Evolutionary conservation across 2,113 vertebrate genomes (phyloP).

Genomic region (Aptenodytes patagonicus): DNA sequence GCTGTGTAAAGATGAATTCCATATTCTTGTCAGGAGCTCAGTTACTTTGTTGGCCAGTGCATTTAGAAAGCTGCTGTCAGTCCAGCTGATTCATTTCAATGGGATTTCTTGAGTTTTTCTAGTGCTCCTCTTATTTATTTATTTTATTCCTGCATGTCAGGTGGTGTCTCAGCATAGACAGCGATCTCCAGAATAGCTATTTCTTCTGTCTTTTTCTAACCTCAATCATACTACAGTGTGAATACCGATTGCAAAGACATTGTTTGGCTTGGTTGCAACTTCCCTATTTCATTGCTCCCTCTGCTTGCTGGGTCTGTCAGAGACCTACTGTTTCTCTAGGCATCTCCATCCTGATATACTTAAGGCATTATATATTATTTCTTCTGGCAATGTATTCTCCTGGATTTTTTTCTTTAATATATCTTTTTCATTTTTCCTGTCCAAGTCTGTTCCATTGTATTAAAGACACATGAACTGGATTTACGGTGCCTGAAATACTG

Average conservation of each 20-base stretch:
- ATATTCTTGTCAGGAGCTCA: not conserved
- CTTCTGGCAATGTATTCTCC: not conserved
- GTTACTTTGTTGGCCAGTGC: not conserved
- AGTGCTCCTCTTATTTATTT: not conserved
- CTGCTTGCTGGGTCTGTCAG: not conserved
- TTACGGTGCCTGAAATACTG: not conserved
- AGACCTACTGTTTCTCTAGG: not conserved
- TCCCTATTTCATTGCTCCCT: not conserved
- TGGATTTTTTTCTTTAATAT: not conserved
- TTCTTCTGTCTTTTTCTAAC: not conserved
- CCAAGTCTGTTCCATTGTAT: not conserved
- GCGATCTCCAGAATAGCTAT: not conserved
- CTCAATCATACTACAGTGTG: not conserved
- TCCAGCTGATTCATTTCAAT: not conserved
- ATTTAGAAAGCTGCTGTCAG: not conserved
- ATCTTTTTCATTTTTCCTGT: not conserved
- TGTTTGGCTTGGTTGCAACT: not conserved
- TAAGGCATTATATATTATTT: not conserved
- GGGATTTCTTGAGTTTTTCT: not conserved
- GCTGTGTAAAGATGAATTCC: not conserved
- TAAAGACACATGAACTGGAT: not conserved
- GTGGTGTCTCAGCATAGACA: not conserved
- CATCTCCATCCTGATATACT: not conserved
- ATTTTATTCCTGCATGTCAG: not conserved
- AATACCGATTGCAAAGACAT: not conserved